Evolutionary conservation across 1,140 invertebrate genomes (phyloP).

Genomic region (Brachionus manjavacas): DNA sequence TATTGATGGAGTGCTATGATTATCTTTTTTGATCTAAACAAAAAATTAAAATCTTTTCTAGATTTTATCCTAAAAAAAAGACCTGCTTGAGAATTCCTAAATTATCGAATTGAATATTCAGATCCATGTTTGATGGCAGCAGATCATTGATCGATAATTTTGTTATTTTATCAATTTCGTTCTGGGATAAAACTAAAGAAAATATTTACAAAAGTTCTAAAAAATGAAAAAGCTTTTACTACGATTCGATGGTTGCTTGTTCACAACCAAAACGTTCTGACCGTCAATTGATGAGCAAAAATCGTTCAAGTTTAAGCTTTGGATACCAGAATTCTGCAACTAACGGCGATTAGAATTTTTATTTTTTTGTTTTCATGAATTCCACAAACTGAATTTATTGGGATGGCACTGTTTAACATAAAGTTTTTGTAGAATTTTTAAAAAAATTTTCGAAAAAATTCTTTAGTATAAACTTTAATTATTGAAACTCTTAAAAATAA

Average conservation of each 20-base stretch:
- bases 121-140: not conserved
- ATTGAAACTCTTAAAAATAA: too few species aligned
- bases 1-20: not conserved
- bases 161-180: constrained; percentile 28
- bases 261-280: constrained; percentile 7
- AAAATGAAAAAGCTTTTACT: not conserved
- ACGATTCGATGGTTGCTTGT: constrained; percentile 30
- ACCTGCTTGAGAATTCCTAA: constrained; percentile 34
- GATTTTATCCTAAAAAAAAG: not conserved
- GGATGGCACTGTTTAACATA: too few species aligned
- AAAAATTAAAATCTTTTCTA: not conserved
- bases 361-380: too few species aligned
- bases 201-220: not conserved
- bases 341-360: not conserved
- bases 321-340: not conserved
- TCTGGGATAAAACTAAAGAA: constrained; percentile 27
- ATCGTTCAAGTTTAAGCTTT: not conserved
- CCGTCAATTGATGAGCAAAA: not conserved
- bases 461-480: too few species aligned
- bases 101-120: constrained; percentile 14
- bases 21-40: not conserved
- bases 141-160: constrained; percentile 8
- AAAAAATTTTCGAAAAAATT: too few species aligned
- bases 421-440: too few species aligned
- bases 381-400: too few species aligned